These are phyloP conservation scores for Ormyrus rosae DNA, from an alignment of 2,888 invertebrate genomes.

Conservation along the genomic window DNA sequence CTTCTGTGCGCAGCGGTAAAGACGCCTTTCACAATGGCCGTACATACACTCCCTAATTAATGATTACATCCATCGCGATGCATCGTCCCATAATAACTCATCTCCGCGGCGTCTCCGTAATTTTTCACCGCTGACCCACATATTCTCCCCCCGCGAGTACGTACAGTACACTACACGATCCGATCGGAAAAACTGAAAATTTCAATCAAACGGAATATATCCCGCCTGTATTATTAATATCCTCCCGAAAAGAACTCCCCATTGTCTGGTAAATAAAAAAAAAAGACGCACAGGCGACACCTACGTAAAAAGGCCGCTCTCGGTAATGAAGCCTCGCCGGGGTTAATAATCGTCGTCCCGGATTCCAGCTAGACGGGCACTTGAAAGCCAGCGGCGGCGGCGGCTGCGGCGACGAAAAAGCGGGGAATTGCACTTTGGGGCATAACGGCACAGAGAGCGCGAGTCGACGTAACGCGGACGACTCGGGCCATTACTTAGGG, in stretches of 20 bases:
- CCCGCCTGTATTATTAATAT: constrained; percentile 34
- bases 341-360: constrained; percentile 50
- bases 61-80: not conserved
- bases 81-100: too few species aligned
- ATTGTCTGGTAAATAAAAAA: constrained; percentile 4
- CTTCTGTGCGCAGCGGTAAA: too few species aligned
- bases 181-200: constrained; percentile 16
- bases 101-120: not conserved
- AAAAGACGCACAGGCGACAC: constrained; percentile 1
- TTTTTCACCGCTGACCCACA: constrained; percentile 8
- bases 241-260: not conserved
- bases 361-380: constrained; percentile 30
- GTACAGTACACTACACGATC: not conserved
- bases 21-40: not conserved
- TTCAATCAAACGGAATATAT: constrained; percentile 13
- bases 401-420: constrained; percentile 29
- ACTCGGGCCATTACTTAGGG: not conserved
- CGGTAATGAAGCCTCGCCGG: not conserved
- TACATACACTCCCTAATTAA: not conserved
- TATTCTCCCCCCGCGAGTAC: not conserved
- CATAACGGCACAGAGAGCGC: constrained; percentile 70
- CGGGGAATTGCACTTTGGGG: constrained; percentile 69
- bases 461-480: constrained; percentile 11
- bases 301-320: not conserved
- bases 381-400: constrained; percentile 18